A percentile compares a stretch with the other conserved stretches of the same genome.
These are phyloP conservation scores for Ypsolopha scabrella DNA, from an alignment of 2,888 invertebrate genomes.

Conservation along the genomic window DNA sequence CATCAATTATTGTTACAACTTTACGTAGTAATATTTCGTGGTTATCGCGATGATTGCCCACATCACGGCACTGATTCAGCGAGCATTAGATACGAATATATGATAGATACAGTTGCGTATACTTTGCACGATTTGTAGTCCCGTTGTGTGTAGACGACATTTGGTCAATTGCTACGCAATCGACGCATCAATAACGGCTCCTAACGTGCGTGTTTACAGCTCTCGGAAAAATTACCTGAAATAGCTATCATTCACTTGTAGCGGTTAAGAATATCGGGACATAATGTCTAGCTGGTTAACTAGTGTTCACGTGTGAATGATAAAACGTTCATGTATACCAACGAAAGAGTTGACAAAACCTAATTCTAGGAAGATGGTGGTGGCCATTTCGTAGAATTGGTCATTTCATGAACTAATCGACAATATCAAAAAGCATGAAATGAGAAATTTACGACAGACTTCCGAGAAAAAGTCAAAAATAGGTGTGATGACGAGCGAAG, in stretches of 20 bases:
- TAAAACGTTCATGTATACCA: too few relatives aligned
- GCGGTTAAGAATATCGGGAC: neutral
- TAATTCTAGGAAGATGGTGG: too few relatives aligned
- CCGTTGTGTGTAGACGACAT: neutral
- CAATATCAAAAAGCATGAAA: too few relatives aligned
- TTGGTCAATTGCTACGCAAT: neutral
- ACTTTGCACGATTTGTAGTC: neutral
- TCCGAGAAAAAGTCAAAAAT: too few relatives aligned
- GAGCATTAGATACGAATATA: neutral
- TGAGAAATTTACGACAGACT: too few relatives aligned
- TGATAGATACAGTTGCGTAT: neutral
- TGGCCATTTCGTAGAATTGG: too few relatives aligned
- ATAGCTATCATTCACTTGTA: neutral
- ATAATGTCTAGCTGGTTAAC: neutral
- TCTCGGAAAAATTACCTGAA: neutral
- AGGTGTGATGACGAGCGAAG: too few relatives aligned
- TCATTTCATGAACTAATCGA: too few relatives aligned
- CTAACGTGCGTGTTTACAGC: neutral
- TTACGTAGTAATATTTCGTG: too few relatives aligned
- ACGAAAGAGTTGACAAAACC: too few relatives aligned
- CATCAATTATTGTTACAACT: too few relatives aligned
- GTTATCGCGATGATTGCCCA: too few relatives aligned
- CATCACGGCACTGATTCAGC: neutral
- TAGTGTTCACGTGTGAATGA: neutral
- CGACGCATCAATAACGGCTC: neutral